A percentile compares a stretch with the other conserved stretches of the same genome.
phyloP scores from a whole-genome alignment of 2,797 vertebrate species.

The Threskiornis aethiopicus region DNA sequence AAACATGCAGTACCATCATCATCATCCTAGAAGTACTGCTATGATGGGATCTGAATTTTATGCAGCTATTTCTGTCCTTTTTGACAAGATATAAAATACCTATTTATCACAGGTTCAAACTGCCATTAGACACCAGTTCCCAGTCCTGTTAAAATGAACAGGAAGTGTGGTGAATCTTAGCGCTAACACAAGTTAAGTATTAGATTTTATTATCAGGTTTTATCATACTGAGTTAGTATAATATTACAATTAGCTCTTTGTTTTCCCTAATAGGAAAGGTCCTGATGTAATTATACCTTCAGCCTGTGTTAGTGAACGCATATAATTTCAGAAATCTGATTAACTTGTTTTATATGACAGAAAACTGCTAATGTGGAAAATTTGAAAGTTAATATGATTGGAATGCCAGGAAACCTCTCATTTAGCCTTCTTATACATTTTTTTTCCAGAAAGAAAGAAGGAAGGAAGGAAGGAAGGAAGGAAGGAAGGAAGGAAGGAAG shows the following conservation, averaged over 20 bases:
- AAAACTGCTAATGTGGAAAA: not conserved
- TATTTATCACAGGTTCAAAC: not conserved
- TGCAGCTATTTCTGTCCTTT: not conserved
- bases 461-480: accelerated
- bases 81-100: not conserved
- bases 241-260: constrained; percentile 1
- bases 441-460: no score
- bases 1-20: not conserved
- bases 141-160: not conserved
- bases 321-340: constrained; percentile 2
- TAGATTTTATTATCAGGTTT: constrained; percentile 20
- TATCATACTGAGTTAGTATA: constrained; percentile 1
- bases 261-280: constrained; percentile 18
- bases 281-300: constrained; percentile 12
- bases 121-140: not conserved
- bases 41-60: not conserved
- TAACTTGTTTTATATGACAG: not conserved
- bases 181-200: not conserved
- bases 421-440: not conserved
- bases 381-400: not conserved
- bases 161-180: not conserved
- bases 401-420: not conserved
- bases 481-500: accelerated
- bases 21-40: not conserved
- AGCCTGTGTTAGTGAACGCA: not conserved